Conservation (phyloP, 2,797 vertebrate species). For the Sebastes kiyomatsui region DNA sequence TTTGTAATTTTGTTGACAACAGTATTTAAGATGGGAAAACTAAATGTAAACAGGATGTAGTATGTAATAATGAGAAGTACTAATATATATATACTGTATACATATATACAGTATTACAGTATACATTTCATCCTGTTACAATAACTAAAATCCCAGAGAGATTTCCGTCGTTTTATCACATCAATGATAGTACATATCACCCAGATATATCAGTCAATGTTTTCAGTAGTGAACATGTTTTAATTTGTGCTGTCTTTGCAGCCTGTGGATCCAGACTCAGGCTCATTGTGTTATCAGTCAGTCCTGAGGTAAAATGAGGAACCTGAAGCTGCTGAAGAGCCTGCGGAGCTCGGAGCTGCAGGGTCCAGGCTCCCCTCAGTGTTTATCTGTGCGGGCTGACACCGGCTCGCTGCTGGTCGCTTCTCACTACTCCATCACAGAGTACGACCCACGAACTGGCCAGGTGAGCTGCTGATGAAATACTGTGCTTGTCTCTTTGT, state of each 20-base stretch:
- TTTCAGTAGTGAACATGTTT: background rate
- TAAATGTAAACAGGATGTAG: too few species aligned
- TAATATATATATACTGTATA: too few species aligned
- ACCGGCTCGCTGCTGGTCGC: slow-evolving; percentile 82
- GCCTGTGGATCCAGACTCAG: background rate
- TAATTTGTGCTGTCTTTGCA: background rate
- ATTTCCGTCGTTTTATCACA: background rate
- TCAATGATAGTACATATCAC: too few species aligned
- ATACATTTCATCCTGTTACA: background rate
- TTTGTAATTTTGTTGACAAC: too few species aligned
- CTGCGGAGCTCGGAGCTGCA: slow-evolving; percentile 71
- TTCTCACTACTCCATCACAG: slow-evolving; percentile 83
- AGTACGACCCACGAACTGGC: slow-evolving; percentile 79
- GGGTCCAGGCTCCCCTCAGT: slow-evolving; percentile 80
- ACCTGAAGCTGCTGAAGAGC: slow-evolving; percentile 86
- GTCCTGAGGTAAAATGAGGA: slow-evolving; percentile 84
- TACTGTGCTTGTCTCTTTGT: background rate
- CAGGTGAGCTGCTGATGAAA: slow-evolving; percentile 75
- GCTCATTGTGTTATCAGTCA: background rate
- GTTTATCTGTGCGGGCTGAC: slow-evolving; percentile 81
- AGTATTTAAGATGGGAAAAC: too few species aligned
- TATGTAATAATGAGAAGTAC: too few species aligned
- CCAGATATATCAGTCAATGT: background rate
- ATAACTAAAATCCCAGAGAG: background rate
- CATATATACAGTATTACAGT: too few species aligned